Conservation (phyloP, 1,140 invertebrate species). For the Apolygus lucorum region DNA sequence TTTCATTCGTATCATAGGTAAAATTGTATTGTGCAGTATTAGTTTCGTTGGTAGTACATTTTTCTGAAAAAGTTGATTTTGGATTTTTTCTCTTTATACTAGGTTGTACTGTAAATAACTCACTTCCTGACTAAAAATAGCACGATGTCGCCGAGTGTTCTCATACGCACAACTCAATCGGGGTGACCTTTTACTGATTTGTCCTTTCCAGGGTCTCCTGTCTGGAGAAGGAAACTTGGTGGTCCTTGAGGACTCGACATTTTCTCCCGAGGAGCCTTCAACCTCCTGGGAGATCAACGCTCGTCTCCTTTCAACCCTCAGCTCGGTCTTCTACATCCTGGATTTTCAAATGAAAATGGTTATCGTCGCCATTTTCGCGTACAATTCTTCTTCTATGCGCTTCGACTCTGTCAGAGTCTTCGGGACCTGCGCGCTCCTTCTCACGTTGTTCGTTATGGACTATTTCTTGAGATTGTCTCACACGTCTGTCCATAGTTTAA, state of each 20-base stretch:
- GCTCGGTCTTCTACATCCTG: constrained; percentile 1
- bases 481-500: constrained; percentile 3
- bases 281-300: constrained; percentile 2
- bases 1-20: too few species aligned
- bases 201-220: not conserved
- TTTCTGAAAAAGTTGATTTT: too few species aligned
- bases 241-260: not conserved
- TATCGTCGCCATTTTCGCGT: constrained; percentile 6
- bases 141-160: too few species aligned
- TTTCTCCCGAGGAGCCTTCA: constrained; percentile 4
- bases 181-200: not conserved
- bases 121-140: too few species aligned
- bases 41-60: too few species aligned
- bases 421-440: not conserved
- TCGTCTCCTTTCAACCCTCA: not conserved
- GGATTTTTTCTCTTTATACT: too few species aligned
- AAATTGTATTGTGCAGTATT: too few species aligned
- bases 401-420: not conserved
- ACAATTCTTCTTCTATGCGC: not conserved
- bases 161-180: too few species aligned
- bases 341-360: constrained; percentile 7
- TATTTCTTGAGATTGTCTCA: not conserved
- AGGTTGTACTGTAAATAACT: too few species aligned
- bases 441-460: not conserved
- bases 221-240: not conserved